Conservation (phyloP, 2,797 vertebrate species). For the Hoplostethus mediterraneus region DNA sequence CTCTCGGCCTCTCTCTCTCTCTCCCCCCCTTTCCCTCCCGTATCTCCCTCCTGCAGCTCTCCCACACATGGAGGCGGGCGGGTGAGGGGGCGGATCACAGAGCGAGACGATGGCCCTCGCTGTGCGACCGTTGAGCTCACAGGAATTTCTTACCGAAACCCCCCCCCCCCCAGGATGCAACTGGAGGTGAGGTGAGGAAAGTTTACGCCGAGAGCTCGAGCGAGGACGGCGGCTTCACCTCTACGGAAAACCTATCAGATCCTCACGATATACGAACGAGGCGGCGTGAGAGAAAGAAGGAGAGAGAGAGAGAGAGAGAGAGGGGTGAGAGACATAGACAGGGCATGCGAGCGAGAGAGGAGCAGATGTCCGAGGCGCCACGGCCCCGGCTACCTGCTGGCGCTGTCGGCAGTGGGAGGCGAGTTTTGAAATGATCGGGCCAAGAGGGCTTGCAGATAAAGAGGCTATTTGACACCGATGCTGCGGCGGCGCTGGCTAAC, state of each 20-base stretch:
- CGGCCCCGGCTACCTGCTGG: constrained; percentile 58
- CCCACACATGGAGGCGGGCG: constrained; percentile 16
- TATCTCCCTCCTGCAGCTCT: constrained; percentile 60
- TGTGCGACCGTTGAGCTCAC: constrained; percentile 25
- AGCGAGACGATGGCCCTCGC: constrained; percentile 24
- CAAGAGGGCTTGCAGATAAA: constrained; percentile 44
- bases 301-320: constrained; percentile 30
- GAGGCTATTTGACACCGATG: constrained; percentile 53
- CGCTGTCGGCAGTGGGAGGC: constrained; percentile 53
- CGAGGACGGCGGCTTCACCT: neutral
- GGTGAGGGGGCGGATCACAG: constrained; percentile 33
- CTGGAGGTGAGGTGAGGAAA: constrained; percentile 2
- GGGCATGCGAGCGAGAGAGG: neutral
- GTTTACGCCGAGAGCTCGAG: constrained; percentile 20
- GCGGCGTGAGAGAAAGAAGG: constrained; percentile 24
- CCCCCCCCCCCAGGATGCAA: neutral
- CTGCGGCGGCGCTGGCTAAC: constrained; percentile 5
- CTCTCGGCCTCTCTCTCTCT: constrained; percentile 58
- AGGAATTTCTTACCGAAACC: constrained; percentile 13
- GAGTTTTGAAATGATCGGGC: constrained; percentile 49
- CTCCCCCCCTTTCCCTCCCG: constrained; percentile 33
- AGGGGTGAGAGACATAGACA: constrained; percentile 13
- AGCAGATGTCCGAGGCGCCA: constrained; percentile 57
- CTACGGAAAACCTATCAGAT: constrained; percentile 6
- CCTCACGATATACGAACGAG: constrained; percentile 2